Conservation (phyloP, 2,797 vertebrate genomes). For the Tachyglossus aculeatus region DNA sequence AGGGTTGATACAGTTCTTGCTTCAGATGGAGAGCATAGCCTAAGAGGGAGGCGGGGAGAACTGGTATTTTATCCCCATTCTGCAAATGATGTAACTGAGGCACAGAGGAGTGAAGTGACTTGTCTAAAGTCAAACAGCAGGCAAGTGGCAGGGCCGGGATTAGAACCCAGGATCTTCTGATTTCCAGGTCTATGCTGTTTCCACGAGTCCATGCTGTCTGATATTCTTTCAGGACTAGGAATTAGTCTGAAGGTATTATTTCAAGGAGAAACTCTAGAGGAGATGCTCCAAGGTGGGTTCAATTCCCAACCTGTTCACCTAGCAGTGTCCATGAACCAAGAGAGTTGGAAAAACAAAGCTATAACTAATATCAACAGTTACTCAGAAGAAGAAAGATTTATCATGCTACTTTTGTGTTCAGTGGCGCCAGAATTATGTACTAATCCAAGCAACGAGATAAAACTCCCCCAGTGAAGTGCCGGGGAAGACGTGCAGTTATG, state of each 20-base stretch:
- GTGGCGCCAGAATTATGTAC: slow-evolving; percentile 21
- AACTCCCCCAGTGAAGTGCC: background rate
- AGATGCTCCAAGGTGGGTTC: accelerated
- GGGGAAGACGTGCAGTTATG: background rate
- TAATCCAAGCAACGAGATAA: slow-evolving; percentile 29
- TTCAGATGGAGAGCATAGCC: no score
- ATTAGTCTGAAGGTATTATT: slow-evolving; percentile 10
- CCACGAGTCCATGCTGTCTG: no score
- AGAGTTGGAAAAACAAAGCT: slow-evolving; percentile 7
- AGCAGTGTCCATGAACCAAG: background rate
- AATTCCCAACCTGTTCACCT: slow-evolving; percentile 13
- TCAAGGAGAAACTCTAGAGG: slow-evolving; percentile 15
- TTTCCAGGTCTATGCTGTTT: background rate
- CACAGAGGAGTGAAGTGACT: no score
- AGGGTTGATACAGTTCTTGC: no score
- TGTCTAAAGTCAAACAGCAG: no score
- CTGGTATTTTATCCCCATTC: no score
- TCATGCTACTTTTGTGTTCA: slow-evolving; percentile 28
- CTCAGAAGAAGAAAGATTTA: slow-evolving; percentile 26
- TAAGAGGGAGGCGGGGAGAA: no score
- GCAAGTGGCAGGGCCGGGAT: no score
- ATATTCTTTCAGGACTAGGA: background rate
- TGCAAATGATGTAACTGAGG: no score
- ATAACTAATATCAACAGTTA: slow-evolving; percentile 35
- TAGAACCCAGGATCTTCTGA: no score